Base-by-base conservation (phyloP, 2,888 invertebrate genomes). In the Drosophila formosana region DNA sequence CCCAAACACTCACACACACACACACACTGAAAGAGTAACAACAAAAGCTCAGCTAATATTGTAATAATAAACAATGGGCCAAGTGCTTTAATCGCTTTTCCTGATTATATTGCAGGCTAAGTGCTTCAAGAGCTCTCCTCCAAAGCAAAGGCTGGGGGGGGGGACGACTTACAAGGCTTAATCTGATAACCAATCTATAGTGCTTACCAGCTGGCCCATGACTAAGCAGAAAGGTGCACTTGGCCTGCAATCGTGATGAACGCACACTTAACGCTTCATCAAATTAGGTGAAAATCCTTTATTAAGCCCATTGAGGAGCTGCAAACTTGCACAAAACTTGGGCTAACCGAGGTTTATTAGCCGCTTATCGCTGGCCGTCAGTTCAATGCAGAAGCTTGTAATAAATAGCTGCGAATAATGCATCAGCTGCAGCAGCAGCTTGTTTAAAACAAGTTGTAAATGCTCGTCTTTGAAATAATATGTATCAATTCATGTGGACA, bases 71-170 rank as follows among this genome's bases (percentile, higher is more conserved):
- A 86, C 85, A 86, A 89, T 80, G 86, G 86, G 88, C 74, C 80
- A 86, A 85, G 89, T 89, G 88, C 88, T 75, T 89, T 88, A 86
- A 89, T 86, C 85, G 85, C 89, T 89, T 88, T 82, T 80, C 66
- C 82, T 89, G 85, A 86, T 86, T 86, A 86, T 86, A 80, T 82
- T 85, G 88, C 84, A 70, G 88, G 71, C 85, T 79, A 87, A 82
- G 82, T 82, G 87, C 75, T 71, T 75, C 41, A 79, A 76, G 79
- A 55, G 65, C 26, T 72, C 32, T 53, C 56, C 78, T 65, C 77
- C 58, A 70, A 62, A 18, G 18, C 18, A 18, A 18, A 18, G 18
- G 18, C 2, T 18, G 18, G 4, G n/a, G 28, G 25, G 25, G 13
- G 8, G 25, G 34, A 7, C 37, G 37, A 45, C 51, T 28, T 28